Conservation (phyloP, 2,797 vertebrate species). For the Heliangelus exortis region DNA sequence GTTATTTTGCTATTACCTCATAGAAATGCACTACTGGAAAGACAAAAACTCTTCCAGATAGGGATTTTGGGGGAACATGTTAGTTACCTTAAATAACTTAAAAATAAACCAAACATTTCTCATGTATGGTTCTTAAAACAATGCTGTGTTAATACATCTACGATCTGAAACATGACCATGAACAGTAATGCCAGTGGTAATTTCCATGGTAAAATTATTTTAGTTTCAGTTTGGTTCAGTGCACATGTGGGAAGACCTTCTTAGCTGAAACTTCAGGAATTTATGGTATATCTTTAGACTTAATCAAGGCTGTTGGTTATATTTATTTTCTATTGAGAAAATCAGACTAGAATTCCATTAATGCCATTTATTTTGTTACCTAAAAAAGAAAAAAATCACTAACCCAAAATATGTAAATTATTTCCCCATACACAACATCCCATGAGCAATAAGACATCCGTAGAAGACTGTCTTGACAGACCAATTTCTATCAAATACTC, state of each 20-base stretch:
- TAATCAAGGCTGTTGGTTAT: neutral
- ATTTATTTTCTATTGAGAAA: neutral
- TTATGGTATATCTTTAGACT: neutral
- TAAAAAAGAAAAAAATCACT: too few species aligned
- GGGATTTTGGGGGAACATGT: neutral
- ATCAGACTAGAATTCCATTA: neutral
- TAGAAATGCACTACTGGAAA: neutral
- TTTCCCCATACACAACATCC: neutral
- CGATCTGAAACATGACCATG: neutral
- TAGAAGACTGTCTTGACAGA: neutral
- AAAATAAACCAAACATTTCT: neutral
- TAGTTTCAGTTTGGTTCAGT: neutral
- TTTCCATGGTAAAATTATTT: neutral
- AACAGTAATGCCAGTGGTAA: neutral
- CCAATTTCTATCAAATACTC: neutral
- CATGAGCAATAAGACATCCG: neutral
- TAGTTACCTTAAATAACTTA: neutral
- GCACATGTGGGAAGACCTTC: neutral
- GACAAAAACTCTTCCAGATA: neutral
- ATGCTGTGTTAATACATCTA: neutral
- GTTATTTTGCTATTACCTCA: neutral
- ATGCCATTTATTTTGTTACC: neutral
- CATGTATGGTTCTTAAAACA: neutral
- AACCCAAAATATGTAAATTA: neutral
- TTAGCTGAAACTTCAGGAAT: neutral